Percentiles rank a stretch among this genome's conserved stretches.
Conservation (phyloP, 2,888 invertebrate genomes). For the Ophion obscuratus region DNA sequence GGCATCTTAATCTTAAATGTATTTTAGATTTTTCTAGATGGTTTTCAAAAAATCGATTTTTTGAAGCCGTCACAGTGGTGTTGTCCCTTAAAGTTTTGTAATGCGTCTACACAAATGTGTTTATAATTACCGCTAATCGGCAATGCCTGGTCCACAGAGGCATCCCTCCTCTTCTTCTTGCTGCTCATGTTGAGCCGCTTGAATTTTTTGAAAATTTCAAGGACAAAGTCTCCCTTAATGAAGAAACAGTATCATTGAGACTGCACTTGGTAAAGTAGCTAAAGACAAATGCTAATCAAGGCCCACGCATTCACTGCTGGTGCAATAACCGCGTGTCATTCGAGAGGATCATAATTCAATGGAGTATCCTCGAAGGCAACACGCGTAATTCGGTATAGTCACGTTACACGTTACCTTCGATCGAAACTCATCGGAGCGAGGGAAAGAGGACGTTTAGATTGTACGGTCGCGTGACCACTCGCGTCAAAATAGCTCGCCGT, state of each 20-base stretch:
- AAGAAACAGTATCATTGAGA: not conserved
- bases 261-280: not conserved
- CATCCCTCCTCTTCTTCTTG: too few species aligned
- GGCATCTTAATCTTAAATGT: too few species aligned
- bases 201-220: too few species aligned
- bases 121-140: too few species aligned
- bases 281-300: slow-evolving; percentile 4
- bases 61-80: too few species aligned
- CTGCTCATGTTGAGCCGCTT: too few species aligned
- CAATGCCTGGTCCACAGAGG: too few species aligned
- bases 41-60: too few species aligned
- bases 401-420: slow-evolving; percentile 23
- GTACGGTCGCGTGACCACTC: slow-evolving; percentile 45
- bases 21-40: too few species aligned
- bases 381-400: slow-evolving; percentile 4
- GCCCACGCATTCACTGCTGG: not conserved
- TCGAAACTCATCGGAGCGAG: slow-evolving; percentile 6
- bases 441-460: slow-evolving; percentile 30
- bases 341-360: slow-evolving; percentile 29
- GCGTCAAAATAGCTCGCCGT: slow-evolving; percentile 21
- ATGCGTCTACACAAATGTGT: too few species aligned
- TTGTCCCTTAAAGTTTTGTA: too few species aligned
- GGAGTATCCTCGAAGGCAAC: slow-evolving; percentile 10
- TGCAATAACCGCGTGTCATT: slow-evolving; percentile 14
- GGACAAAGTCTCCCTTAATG: too few species aligned